These are phyloP conservation scores for Chloropsis cyanopogon DNA, from an alignment of 2,113 vertebrate species.

Conservation along the genomic window DNA sequence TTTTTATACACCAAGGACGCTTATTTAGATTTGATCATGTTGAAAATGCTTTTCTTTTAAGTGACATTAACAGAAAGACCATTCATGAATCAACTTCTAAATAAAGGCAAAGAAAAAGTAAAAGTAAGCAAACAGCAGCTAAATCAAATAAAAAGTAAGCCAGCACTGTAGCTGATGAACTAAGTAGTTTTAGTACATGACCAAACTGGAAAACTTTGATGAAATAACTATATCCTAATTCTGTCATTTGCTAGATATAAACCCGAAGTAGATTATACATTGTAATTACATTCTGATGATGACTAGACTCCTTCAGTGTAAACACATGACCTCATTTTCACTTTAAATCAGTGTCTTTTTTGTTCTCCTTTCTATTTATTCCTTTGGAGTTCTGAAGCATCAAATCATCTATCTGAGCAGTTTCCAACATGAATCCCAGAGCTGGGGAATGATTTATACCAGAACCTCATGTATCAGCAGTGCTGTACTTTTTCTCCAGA, in stretches of 20 bases:
- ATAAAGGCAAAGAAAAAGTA: neutral
- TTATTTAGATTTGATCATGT: neutral
- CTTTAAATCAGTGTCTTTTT: conserved; percentile 27
- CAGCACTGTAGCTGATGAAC: neutral
- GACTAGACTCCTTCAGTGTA: neutral
- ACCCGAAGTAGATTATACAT: neutral
- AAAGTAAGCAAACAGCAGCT: neutral
- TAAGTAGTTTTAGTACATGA: neutral
- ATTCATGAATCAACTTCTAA: neutral
- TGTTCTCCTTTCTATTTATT: conserved; percentile 19
- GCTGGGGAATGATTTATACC: conserved; percentile 59
- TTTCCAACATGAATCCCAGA: conserved; percentile 50
- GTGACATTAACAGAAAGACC: neutral
- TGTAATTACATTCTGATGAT: neutral
- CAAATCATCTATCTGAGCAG: conserved; percentile 26
- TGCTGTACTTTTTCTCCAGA: conserved; percentile 34
- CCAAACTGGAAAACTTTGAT: neutral
- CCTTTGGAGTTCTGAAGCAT: conserved; percentile 26
- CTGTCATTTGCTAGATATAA: neutral
- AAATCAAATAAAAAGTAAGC: neutral
- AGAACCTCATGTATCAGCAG: conserved; percentile 48
- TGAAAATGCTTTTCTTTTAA: neutral
- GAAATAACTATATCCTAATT: neutral
- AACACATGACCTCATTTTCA: conserved; percentile 31
- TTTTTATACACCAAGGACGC: neutral